Evolutionary conservation across 2,888 invertebrate species (phyloP).

Genomic region (Pyrgus malvae): DNA sequence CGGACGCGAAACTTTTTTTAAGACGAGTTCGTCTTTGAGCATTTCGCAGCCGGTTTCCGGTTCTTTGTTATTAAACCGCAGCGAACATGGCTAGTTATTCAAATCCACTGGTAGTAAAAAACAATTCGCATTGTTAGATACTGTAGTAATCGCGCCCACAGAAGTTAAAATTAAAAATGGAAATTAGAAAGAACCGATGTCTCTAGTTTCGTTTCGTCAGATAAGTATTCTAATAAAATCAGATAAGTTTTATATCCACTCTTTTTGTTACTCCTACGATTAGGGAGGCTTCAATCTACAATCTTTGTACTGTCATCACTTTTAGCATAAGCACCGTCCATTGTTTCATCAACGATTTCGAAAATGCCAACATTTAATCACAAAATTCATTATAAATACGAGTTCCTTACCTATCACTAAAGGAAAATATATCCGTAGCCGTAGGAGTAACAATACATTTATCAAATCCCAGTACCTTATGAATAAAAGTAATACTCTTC

Average conservation of each 20-base stretch:
- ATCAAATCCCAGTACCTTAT: slow-evolving; percentile 5
- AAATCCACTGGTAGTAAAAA: too few relatives aligned
- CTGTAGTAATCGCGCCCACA: background rate
- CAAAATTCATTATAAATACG: slow-evolving; percentile 11
- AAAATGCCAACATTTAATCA: slow-evolving; percentile 13
- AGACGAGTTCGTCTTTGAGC: background rate
- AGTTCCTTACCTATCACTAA: slow-evolving; percentile 1
- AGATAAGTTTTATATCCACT: background rate
- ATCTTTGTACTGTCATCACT: slow-evolving; percentile 19
- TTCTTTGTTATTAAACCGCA: slow-evolving; percentile 14
- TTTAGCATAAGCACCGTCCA: slow-evolving; percentile 13
- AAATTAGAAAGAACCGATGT: background rate
- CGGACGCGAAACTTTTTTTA: slow-evolving; percentile 3
- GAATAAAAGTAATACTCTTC: slow-evolving; percentile 13
- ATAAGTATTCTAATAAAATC: background rate
- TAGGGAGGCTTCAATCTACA: slow-evolving; percentile 2
- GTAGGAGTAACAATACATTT: slow-evolving; percentile 3
- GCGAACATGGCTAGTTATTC: background rate
- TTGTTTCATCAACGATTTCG: background rate
- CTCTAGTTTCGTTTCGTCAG: slow-evolving; percentile 10
- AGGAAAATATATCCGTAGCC: slow-evolving; percentile 1
- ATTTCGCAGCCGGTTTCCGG: background rate
- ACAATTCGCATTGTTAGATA: background rate
- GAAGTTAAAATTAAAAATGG: background rate
- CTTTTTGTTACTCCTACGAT: background rate